These are phyloP conservation scores for Acanthopleura granulata DNA, from an alignment of 2,888 invertebrate genomes.

Conservation along the genomic window DNA sequence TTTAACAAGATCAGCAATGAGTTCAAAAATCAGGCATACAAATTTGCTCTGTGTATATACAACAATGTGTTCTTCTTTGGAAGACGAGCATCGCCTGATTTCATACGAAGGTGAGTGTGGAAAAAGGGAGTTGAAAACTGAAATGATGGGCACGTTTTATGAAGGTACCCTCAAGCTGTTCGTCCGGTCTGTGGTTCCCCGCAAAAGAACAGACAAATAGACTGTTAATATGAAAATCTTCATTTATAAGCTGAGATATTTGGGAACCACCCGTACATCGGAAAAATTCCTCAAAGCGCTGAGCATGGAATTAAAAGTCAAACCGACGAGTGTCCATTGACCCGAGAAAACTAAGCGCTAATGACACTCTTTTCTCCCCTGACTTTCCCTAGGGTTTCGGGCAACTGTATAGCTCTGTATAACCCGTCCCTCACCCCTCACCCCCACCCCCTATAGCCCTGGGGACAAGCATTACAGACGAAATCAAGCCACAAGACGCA, in stretches of 20 bases:
- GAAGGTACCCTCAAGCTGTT: not conserved
- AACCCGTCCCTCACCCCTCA: not conserved
- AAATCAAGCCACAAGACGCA: not conserved
- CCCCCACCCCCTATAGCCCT: not conserved
- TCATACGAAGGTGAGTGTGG: too few relatives aligned
- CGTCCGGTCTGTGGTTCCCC: not conserved
- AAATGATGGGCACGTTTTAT: too few relatives aligned
- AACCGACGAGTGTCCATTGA: not conserved
- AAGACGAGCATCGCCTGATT: too few relatives aligned
- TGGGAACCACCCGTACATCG: not conserved
- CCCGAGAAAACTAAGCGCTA: not conserved
- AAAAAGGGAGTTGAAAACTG: too few relatives aligned
- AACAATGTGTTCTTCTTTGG: too few relatives aligned
- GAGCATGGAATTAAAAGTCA: conserved; percentile 3
- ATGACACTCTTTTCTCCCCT: not conserved
- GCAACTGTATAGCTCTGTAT: not conserved
- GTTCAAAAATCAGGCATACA: too few relatives aligned
- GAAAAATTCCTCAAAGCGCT: not conserved
- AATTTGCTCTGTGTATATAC: too few relatives aligned
- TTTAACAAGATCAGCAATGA: too few relatives aligned
- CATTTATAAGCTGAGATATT: not conserved
- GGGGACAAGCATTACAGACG: not conserved
- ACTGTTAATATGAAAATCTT: conserved; percentile 5
- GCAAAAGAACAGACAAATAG: conserved; percentile 1
- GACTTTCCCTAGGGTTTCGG: not conserved